phyloP scores from a whole-genome alignment of 2,113 vertebrate species.

The Delphinapterus leucas region DNA sequence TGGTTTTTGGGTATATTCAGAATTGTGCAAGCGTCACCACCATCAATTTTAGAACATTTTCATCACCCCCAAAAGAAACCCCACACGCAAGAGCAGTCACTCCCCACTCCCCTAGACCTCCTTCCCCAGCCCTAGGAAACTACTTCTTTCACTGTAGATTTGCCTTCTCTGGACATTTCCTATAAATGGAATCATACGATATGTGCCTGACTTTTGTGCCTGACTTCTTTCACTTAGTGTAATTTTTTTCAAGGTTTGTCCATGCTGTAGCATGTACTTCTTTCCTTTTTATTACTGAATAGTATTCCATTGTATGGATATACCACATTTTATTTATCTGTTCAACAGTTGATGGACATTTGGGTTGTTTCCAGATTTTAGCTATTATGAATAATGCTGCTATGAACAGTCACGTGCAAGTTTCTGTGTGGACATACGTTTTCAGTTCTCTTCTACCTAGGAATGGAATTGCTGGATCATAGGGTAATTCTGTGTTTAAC shows the following conservation, averaged over 20 bases:
- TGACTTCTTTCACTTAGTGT: not conserved
- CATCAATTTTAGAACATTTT: not conserved
- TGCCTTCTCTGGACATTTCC: not conserved
- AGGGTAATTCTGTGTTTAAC: not conserved
- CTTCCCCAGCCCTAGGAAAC: not conserved
- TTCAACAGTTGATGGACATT: not conserved
- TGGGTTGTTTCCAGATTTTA: not conserved
- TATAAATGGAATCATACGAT: not conserved
- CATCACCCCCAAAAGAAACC: not conserved
- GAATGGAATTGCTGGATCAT: not conserved
- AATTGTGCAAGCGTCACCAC: not conserved
- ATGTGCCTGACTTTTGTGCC: not conserved
- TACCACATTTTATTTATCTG: not conserved
- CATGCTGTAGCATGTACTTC: not conserved
- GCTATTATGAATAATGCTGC: not conserved
- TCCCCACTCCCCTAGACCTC: fast-evolving
- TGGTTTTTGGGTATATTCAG: not conserved
- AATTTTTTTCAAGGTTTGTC: not conserved
- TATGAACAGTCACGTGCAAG: not conserved
- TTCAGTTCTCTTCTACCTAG: not conserved
- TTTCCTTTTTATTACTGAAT: not conserved
- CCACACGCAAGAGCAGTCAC: not conserved
- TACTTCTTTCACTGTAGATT: not conserved
- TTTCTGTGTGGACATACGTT: not conserved
- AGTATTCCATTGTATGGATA: not conserved